phyloP scores from a whole-genome alignment of 2,797 vertebrate species.

The Xenops minutus region DNA sequence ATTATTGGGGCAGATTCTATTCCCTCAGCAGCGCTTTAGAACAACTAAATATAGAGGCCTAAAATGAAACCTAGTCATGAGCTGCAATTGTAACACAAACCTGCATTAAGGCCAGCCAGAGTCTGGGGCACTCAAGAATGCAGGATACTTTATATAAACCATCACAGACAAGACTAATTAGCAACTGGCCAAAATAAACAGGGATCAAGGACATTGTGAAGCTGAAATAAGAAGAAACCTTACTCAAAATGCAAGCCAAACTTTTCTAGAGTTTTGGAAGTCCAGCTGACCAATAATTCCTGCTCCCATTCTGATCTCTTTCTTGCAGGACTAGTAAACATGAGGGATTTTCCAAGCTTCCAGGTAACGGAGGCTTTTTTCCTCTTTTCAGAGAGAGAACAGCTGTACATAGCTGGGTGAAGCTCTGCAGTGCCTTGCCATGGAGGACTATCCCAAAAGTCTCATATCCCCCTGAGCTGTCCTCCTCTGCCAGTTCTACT shows the following conservation, averaged over 20 bases:
- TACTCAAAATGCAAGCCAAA: neutral
- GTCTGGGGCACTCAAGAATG: neutral
- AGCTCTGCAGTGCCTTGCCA: neutral
- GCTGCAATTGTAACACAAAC: neutral
- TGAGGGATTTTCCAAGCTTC: neutral
- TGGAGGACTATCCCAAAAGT: neutral
- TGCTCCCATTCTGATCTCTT: neutral
- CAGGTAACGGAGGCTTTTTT: neutral
- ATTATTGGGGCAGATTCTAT: neutral
- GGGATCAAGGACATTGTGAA: neutral
- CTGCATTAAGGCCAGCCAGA: neutral
- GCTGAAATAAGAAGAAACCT: neutral
- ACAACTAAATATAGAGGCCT: neutral
- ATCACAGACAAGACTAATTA: neutral
- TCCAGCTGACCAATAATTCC: neutral
- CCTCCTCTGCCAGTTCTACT: neutral
- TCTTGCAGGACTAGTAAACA: neutral
- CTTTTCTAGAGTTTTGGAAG: neutral
- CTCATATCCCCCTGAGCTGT: neutral
- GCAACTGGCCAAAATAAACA: neutral
- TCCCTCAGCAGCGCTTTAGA: neutral
- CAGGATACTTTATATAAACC: neutral
- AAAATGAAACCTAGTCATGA: neutral
- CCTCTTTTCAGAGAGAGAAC: neutral
- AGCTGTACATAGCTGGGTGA: neutral